Conservation (phyloP, 2,888 invertebrate genomes). For the Nematopogon swammerdamellus region DNA sequence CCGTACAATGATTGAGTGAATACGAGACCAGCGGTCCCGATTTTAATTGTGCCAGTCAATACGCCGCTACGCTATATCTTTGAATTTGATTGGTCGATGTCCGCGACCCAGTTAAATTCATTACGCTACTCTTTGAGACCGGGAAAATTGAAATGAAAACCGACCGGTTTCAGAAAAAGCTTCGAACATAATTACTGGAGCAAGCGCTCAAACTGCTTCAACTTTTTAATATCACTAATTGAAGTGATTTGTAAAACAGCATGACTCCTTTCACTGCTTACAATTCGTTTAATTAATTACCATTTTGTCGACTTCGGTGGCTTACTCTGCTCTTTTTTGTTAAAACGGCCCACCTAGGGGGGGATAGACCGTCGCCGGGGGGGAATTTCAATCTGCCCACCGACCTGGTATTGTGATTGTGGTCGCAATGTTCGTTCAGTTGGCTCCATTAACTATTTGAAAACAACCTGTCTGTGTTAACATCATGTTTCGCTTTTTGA, state of each 20-base stretch:
- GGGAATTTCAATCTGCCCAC: no score
- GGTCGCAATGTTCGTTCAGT: no score
- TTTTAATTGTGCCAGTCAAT: no score
- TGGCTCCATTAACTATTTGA: no score
- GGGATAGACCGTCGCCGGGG: no score
- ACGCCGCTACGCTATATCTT: no score
- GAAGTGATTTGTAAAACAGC: constrained; percentile 58
- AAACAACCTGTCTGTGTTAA: no score
- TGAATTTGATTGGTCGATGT: no score
- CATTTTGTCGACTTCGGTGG: constrained; percentile 30
- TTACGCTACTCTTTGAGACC: neutral
- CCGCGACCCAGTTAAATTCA: neutral
- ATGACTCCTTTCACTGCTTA: constrained; percentile 55
- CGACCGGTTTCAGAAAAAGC: neutral
- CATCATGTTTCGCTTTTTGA: no score
- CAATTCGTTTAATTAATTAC: constrained; percentile 55
- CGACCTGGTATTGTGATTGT: no score
- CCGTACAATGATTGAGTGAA: no score
- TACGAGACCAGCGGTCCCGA: no score
- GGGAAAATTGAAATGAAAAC: neutral
- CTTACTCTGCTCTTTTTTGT: constrained; percentile 40
- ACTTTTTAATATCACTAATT: constrained; percentile 56
- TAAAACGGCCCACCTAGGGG: constrained; percentile 9
- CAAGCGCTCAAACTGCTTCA: constrained; percentile 15
- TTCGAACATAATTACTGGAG: neutral